Percentiles rank a stretch among this genome's conserved stretches.
phyloP scores from a whole-genome alignment of 2,888 invertebrate species.

The Drosophila greeni region DNA sequence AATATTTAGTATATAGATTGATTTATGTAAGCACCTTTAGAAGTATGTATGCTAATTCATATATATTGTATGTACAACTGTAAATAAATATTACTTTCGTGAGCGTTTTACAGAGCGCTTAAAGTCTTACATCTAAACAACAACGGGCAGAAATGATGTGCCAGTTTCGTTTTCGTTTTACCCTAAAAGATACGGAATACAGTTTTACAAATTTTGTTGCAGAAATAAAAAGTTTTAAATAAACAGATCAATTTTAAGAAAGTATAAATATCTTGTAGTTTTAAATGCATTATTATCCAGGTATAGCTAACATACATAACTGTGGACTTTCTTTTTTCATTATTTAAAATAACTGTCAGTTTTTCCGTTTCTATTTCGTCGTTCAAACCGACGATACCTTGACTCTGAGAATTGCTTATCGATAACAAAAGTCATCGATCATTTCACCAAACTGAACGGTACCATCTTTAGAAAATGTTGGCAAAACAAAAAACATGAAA shows the following conservation, averaged over 20 bases:
- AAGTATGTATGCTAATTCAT: constrained; percentile 29
- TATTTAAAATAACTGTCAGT: background rate
- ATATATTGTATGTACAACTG: constrained; percentile 41
- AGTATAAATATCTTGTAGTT: background rate
- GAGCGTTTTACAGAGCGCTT: constrained; percentile 29
- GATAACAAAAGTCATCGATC: constrained; percentile 10
- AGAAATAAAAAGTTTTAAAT: constrained; percentile 34
- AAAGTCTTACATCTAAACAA: constrained; percentile 25
- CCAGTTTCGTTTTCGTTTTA: constrained; percentile 25
- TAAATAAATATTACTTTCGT: constrained; percentile 42
- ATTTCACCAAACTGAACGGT: background rate
- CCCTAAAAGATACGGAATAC: constrained; percentile 17
- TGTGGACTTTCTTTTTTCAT: background rate
- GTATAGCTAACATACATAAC: background rate
- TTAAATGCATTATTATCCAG: background rate
- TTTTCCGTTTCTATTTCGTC: background rate
- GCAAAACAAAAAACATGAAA: constrained; percentile 24
- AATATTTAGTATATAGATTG: constrained; percentile 40
- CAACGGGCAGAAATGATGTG: constrained; percentile 12
- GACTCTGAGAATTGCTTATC: background rate
- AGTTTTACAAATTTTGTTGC: constrained; percentile 28
- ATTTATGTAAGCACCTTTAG: constrained; percentile 40
- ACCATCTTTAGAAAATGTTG: constrained; percentile 10
- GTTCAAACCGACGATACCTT: background rate
- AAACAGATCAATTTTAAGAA: constrained; percentile 36